Conservation (phyloP, 2,113 vertebrate genomes). For the Tenrec ecaudatus region DNA sequence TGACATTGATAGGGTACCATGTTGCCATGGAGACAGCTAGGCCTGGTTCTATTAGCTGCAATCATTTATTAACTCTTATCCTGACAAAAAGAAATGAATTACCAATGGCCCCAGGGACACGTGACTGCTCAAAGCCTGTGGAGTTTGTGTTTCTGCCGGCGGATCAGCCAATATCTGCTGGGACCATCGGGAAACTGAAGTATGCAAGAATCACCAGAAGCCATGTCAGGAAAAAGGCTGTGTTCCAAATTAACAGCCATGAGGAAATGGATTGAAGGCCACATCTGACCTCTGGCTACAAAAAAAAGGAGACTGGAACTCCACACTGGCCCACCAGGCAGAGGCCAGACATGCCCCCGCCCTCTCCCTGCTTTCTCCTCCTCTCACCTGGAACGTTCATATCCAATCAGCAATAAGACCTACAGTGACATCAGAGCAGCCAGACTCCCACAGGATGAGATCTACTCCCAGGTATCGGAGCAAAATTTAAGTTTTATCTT, state of each 20-base stretch:
- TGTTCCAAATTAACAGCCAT: background rate
- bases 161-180: background rate
- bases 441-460: background rate
- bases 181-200: background rate
- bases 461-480: background rate
- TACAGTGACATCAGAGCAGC: background rate
- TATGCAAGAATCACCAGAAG: background rate
- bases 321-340: no score
- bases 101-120: background rate
- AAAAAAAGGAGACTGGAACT: background rate
- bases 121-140: background rate
- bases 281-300: background rate
- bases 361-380: no score
- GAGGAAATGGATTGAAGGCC: background rate
- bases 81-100: slow-evolving; percentile 38
- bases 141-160: background rate
- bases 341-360: no score
- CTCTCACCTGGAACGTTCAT: background rate
- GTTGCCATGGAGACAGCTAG: slow-evolving; percentile 38
- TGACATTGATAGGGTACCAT: background rate
- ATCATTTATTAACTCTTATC: background rate
- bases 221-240: background rate
- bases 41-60: slow-evolving; percentile 12
- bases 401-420: background rate
- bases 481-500: background rate